Evolutionary conservation across 1,140 invertebrate genomes (phyloP).

Genomic region (Apis mellifera): Amel_HAv3.1 CM009931.2:7386001-7386500

Average conservation of each 20-base stretch:
- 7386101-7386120: too few relatives aligned
- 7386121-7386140: too few relatives aligned
- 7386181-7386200: background rate
- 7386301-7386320: too few relatives aligned
- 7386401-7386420: conserved; percentile 25
- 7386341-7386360: conserved; percentile 23
- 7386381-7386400: conserved; percentile 12
- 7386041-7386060: too few relatives aligned
- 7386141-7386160: too few relatives aligned
- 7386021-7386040: too few relatives aligned
- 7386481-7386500: background rate
- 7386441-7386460: conserved; percentile 50
- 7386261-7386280: background rate
- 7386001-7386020: too few relatives aligned
- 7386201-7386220: background rate
- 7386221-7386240: background rate
- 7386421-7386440: conserved; percentile 46
- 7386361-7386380: background rate
- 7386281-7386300: background rate
- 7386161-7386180: background rate
- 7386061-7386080: too few relatives aligned
- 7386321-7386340: conserved; percentile 5
- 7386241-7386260: conserved; percentile 9
- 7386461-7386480: conserved; percentile 38
- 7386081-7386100: too few relatives aligned